A percentile compares a stretch with the other conserved stretches of the same genome.
These are phyloP conservation scores for Brachyrhaphis roseni DNA, from an alignment of 2,797 vertebrate species.

Conservation along the genomic window DNA sequence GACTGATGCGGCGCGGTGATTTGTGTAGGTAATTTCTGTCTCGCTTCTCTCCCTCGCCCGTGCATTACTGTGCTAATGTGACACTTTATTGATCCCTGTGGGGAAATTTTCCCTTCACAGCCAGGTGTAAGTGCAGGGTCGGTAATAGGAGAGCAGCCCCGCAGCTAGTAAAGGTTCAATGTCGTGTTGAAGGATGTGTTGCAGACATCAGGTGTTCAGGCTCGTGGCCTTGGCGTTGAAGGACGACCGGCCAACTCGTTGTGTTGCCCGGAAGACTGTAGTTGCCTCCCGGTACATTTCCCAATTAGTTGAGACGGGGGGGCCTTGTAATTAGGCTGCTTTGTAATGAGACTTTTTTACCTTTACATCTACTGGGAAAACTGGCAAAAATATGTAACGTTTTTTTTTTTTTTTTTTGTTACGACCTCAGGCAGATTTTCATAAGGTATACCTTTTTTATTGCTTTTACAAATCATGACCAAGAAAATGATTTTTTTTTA, in stretches of 20 bases:
- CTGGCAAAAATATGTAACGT: background rate
- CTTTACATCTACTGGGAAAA: background rate
- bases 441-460: background rate
- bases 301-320: background rate
- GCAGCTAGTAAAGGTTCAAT: conserved; percentile 48
- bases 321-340: background rate
- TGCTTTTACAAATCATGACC: background rate
- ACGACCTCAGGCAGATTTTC: background rate
- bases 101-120: conserved; percentile 55
- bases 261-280: conserved; percentile 24
- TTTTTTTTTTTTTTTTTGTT: background rate
- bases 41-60: conserved; percentile 50
- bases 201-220: background rate
- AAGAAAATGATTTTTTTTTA: background rate
- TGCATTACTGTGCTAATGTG: conserved; percentile 72
- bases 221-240: conserved; percentile 24
- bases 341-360: background rate
- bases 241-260: conserved; percentile 16
- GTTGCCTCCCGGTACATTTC: conserved; percentile 3
- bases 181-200: conserved; percentile 42
- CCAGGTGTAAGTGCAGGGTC: conserved; percentile 62
- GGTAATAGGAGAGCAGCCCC: conserved; percentile 47
- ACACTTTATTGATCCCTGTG: conserved; percentile 70
- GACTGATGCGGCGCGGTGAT: conserved; percentile 56
- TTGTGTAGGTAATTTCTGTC: conserved; percentile 64